phyloP scores from a whole-genome alignment of 2,888 invertebrate species.

The Nemurella pictetii region DNA sequence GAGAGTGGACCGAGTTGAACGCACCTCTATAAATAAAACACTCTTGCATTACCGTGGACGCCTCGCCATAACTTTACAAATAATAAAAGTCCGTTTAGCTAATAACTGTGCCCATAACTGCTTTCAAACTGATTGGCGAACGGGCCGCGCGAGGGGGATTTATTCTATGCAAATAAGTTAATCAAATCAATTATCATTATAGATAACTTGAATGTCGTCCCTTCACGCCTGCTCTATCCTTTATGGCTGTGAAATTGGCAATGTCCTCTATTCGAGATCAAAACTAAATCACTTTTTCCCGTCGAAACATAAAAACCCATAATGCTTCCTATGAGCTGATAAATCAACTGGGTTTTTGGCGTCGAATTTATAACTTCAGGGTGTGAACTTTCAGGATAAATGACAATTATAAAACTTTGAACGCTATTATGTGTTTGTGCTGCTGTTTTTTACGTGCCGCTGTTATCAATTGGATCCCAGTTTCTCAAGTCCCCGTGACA shows the following conservation, averaged over 20 bases:
- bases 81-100: background rate
- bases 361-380: background rate
- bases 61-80: background rate
- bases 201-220: background rate
- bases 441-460: constrained; percentile 3
- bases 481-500: constrained; percentile 30
- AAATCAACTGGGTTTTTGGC: background rate
- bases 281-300: background rate
- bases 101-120: background rate
- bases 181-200: background rate
- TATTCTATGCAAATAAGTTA: background rate
- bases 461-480: constrained; percentile 16
- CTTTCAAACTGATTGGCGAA: background rate
- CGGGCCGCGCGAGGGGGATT: background rate
- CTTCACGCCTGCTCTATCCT: background rate
- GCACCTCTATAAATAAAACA: background rate
- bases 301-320: background rate
- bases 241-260: background rate
- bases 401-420: constrained; percentile 26
- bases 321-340: background rate
- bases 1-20: background rate
- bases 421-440: constrained; percentile 8
- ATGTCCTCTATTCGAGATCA: background rate
- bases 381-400: constrained; percentile 16
- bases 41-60: background rate